Percentiles rank a stretch among this genome's conserved stretches.
These are phyloP conservation scores for Delphinapterus leucas DNA, from an alignment of 2,113 vertebrate genomes.

Conservation along the genomic window DNA sequence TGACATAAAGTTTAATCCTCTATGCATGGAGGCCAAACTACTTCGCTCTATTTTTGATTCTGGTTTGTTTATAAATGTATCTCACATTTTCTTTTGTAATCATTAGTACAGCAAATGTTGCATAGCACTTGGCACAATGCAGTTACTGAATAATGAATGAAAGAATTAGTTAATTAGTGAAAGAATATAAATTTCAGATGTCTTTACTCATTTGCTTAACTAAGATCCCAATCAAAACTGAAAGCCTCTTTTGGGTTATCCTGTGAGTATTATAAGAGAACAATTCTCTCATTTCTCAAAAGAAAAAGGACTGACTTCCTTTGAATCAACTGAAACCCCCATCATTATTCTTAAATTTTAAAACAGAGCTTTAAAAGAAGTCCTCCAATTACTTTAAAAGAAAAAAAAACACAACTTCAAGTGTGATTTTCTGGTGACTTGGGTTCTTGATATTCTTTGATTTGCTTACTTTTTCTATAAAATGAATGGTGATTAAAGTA, in stretches of 20 bases:
- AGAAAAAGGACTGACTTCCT: not conserved
- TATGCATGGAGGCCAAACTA: not conserved
- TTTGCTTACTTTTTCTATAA: not conserved
- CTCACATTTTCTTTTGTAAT: constrained; percentile 6
- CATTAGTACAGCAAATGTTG: not conserved
- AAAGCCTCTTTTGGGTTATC: not conserved
- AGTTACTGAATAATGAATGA: constrained; percentile 12
- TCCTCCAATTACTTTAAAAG: not conserved
- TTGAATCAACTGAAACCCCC: not conserved
- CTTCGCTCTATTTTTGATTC: not conserved
- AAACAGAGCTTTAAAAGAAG: constrained; percentile 18
- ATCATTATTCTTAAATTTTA: not conserved
- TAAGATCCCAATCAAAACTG: constrained; percentile 18
- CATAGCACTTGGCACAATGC: not conserved
- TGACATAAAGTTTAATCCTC: not conserved
- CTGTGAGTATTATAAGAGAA: not conserved
- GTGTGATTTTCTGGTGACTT: not conserved
- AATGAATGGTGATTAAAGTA: not conserved
- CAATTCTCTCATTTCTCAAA: not conserved
- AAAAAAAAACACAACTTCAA: not conserved
- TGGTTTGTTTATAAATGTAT: constrained; percentile 15
- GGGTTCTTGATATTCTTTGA: not conserved
- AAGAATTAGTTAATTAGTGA: constrained; percentile 46
- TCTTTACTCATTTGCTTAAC: not conserved
- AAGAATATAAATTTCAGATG: constrained; percentile 16